Evolutionary conservation across 2,797 vertebrate species (phyloP), one percentile per base, ranked within the genome.

Genomic region (Botia almorhae): DNA sequence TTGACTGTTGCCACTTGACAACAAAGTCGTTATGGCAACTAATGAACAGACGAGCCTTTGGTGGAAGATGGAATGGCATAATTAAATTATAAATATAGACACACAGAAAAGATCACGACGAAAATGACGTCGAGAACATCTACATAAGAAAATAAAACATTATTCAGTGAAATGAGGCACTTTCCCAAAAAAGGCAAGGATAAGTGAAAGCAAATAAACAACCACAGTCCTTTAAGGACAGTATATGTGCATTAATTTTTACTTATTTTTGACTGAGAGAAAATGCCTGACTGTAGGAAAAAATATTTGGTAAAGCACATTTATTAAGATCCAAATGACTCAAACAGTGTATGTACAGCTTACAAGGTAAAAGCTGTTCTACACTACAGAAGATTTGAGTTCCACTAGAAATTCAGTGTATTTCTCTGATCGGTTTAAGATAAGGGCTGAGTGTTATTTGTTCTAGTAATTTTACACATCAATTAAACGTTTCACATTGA

Each of bases 161-260:
- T 10, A 68, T 71, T 70, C 10, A 74, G 55, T 67, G 17, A 65
- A 80, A 76, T 2, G 36, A 83, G 71, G 68, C 81, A 82, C 63
- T 77, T 83, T 53, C 74, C 63, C 79, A 72, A 67, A 61, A 77
- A 81, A 77, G 79, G 10, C 7, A n/a, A 53, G 71, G 39, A 69
- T 70, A 61, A 61, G 61, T 50, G 68, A 80, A 76, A 82, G 17
- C 67, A 68, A 61, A 78, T 69, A 19, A 43, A 43, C 53, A 75
- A 14, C 51, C 23, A 56, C 55, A 23, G 55, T 63, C 68, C 48
- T 61, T 70, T 79, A 13, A 64, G 23, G 5, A 21, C 17, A 48
- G 10, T 11, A 53, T 13, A 60, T 26, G 0, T 56, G 48, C 65
- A 43, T 29, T 72, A 74, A 3, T 10, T 46, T 19, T 14, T 33